Evolutionary conservation across 2,888 invertebrate species (phyloP), one percentile per base, ranked within the genome.

Genomic region (Orthonevra nobilis): DNA sequence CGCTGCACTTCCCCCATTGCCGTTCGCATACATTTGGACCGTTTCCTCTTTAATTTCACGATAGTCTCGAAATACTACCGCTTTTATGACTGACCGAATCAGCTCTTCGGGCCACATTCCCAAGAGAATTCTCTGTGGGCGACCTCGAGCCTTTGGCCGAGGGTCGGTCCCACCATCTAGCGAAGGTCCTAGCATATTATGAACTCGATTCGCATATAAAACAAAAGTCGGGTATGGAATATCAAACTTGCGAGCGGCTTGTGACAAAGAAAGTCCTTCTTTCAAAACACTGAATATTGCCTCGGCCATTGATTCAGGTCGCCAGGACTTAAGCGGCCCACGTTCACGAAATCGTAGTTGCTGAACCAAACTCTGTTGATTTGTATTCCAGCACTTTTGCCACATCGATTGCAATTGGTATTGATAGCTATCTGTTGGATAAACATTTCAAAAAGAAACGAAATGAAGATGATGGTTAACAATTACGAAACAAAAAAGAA

Each of bases 371-470:
- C 96, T 92, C 85, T 94, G 95, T 89, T 96, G 96, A 89, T 96
- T 96, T 82, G 96, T 96, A 89, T 95, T 96, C 96, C 96, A 97
- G 90, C 96, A 96, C 89, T 96, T 96, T 89, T 97, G 96, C 97
- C 97, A 97, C 94, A 96, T 95, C 79, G 96, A 96, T 90, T 97
- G 97, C 88, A 97, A 91, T 90, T 97, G 96, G 90, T 96, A 96
- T 90, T 97, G 96, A 92, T 97, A 97, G 91, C 96, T 96, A 92
- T 96, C 96, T 94, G 93, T 88, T 90, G 89, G 84, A 1, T 6
- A 9, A 61, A 48, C 1, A 26, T 42, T 54, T 17, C 9, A 75
- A 28, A 15, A 40, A 15, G 23, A 1, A 26, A 69, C 26, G n/a
- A 50, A n/a, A 75, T 17, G 46, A 42, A 19, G 60, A 75, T 58